phyloP scores from a whole-genome alignment of 1,140 invertebrate species.

The Drosophila oshimai region DNA sequence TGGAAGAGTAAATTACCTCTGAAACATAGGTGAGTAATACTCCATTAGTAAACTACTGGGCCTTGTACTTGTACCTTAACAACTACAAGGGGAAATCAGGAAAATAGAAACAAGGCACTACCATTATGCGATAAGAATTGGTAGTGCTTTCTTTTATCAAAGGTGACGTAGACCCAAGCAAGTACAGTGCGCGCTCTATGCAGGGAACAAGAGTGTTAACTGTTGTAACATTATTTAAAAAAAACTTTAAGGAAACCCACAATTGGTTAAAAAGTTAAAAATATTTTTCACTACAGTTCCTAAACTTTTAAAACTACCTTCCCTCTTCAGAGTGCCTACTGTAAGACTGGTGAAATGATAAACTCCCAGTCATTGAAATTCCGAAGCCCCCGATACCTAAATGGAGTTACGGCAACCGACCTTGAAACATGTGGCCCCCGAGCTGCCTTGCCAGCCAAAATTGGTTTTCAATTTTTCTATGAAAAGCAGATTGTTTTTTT shows the following conservation, averaged over 20 bases:
- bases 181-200: neutral
- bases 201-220: too few species aligned
- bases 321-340: neutral
- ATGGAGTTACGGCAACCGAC: conserved; percentile 29
- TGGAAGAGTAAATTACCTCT: conserved; percentile 8
- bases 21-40: conserved; percentile 27
- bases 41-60: conserved; percentile 13
- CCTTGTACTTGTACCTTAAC: neutral
- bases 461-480: conserved; percentile 29
- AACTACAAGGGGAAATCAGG: conserved; percentile 14
- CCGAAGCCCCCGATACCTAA: neutral
- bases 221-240: too few species aligned
- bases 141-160: neutral
- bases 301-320: too few species aligned
- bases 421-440: conserved; percentile 44
- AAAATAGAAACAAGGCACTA: conserved; percentile 9
- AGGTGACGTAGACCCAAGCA: conserved; percentile 1
- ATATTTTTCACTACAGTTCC: too few species aligned
- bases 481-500: conserved; percentile 38
- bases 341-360: neutral
- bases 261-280: too few species aligned
- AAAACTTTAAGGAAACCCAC: too few species aligned
- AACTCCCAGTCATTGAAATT: conserved; percentile 13
- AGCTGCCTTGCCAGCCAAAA: conserved; percentile 44
- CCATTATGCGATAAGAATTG: conserved; percentile 20